Base-by-base conservation (phyloP, 1,140 invertebrate genomes). In the Temnothorax curvispinosus region DNA sequence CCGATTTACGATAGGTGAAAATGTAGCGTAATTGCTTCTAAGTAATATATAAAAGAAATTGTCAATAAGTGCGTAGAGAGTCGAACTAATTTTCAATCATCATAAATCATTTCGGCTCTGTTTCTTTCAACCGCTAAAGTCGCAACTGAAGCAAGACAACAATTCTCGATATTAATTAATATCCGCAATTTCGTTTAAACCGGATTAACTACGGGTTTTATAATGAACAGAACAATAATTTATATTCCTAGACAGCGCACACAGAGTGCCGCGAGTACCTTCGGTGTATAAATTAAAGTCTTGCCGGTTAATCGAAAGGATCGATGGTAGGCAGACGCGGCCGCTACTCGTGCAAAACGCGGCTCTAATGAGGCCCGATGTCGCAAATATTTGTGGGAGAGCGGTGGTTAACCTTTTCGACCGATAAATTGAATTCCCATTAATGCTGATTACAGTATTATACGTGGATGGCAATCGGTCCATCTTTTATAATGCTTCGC, bases 361-460 rank as follows among this genome's bases (percentile, higher is more conserved):
- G 18, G 6, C n/a, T 58, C 87, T 89, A 90, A 62, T 62, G 81
- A 60, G 65, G 56, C 27, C 41, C 52, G 62, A 38, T 81, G 86
- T 86, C 76, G 81, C 87, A 77, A 86, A 88, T 90, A 90, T 90
- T 86, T 90, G 58, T 86, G 32, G 44, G 44, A 86, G 81, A 81
- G 38, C n/a, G 60, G 15, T 47, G 85, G 67, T 88, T 90, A 88
- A 90, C 80, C 88, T 90, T 86, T 90, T n/a, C 41, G 62, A 56
- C 62, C 86, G 52, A 88, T 90, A 86, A 90, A 90, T 90, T 67
- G 81, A 90, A 82, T 86, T 60, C 74, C 71, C 52, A 82, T 90
- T 90, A 90, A 88, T 78, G 64, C 21, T 75, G 82, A 81, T 85
- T 90, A 90, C 44, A 27, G 27, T 27, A 27, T 27, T 27, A 27